Base-by-base conservation (phyloP, 2,797 vertebrate species). In the Microhierax caerulescens region DNA sequence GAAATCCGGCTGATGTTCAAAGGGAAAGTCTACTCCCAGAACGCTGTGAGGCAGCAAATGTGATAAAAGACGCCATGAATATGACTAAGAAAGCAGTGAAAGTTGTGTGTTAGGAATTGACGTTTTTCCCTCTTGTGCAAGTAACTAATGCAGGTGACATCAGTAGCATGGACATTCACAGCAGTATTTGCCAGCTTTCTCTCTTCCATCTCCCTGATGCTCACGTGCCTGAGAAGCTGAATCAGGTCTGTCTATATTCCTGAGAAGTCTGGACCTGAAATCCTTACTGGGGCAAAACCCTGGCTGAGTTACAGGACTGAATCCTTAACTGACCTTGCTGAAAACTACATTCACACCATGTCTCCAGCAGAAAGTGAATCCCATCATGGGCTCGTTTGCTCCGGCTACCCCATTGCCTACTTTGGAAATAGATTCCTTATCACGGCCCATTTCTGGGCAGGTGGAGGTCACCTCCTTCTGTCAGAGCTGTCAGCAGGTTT, bases 1-100 rank as follows among this genome's bases (percentile, higher is more conserved):
- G 93, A 95, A 96, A 96, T 92, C 80, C 95, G 93, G 92, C 93
- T 96, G 96, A 93, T 68, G 56, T 89, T 96, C 88, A 94, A 93
- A 95, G 70, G 60, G 37, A 85, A 94, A 74, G 65, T 21, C 41
- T 73, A 53, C 27, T 91, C 74, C 50, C 80, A 93, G 84, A 84
- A 72, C 1, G 1, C 39, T 96, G 53, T 63, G 76, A 22, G 37
- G 67, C 93, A 87, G 48, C 72, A 68, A 34, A 75, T 80, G 50
- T 48, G 68, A 74, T 70, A 94, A 79, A 63, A 60, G 59, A 63
- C n/a, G 45, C 13, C 36, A 9, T 60, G 77, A 74, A 36, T 68
- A 37, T 45, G 57, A 50, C 67, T 61, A 68, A 78, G 47, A 51
- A 90, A 85, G 53, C 61, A 80, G 4, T 88, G 73, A 43, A 79